phyloP scores from a whole-genome alignment of 2,113 vertebrate species.

The Argyrosomus japonicus region DNA sequence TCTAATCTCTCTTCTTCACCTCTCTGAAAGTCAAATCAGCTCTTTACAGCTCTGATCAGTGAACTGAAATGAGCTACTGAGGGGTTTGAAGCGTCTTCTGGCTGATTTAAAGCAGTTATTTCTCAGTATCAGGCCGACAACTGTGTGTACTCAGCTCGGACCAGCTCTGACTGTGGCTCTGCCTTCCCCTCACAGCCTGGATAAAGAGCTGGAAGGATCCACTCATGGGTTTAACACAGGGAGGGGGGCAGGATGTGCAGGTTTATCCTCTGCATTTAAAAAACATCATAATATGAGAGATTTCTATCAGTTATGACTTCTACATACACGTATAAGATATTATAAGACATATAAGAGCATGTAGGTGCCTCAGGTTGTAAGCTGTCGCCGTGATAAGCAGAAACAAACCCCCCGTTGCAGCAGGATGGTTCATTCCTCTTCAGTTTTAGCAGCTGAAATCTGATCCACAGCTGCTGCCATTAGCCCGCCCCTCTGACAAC shows the following conservation, averaged over 20 bases:
- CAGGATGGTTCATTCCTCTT: slow-evolving; percentile 57
- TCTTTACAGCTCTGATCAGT: slow-evolving; percentile 45
- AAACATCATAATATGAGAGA: not conserved
- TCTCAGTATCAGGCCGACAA: not conserved
- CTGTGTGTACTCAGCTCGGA: not conserved
- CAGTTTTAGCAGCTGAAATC: slow-evolving; percentile 66
- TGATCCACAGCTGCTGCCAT: slow-evolving; percentile 60
- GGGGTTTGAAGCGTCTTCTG: not conserved
- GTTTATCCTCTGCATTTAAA: not conserved
- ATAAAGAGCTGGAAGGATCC: slow-evolving; percentile 61
- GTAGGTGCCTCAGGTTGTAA: not conserved
- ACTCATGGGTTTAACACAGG: slow-evolving; percentile 19
- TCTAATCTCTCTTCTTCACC: slow-evolving; percentile 33
- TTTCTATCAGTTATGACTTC: not conserved
- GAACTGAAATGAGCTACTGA: slow-evolving; percentile 24
- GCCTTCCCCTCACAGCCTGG: slow-evolving; percentile 12
- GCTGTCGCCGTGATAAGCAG: not conserved
- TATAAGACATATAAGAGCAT: accelerated
- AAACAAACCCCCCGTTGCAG: not conserved
- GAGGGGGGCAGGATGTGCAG: not conserved
- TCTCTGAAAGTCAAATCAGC: slow-evolving; percentile 35
- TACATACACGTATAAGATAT: accelerated
- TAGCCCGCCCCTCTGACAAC: slow-evolving; percentile 30
- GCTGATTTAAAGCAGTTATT: not conserved
- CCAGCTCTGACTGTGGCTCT: slow-evolving; percentile 37